These are phyloP conservation scores for Albula goreensis DNA, from an alignment of 2,113 vertebrate genomes.

Conservation along the genomic window DNA sequence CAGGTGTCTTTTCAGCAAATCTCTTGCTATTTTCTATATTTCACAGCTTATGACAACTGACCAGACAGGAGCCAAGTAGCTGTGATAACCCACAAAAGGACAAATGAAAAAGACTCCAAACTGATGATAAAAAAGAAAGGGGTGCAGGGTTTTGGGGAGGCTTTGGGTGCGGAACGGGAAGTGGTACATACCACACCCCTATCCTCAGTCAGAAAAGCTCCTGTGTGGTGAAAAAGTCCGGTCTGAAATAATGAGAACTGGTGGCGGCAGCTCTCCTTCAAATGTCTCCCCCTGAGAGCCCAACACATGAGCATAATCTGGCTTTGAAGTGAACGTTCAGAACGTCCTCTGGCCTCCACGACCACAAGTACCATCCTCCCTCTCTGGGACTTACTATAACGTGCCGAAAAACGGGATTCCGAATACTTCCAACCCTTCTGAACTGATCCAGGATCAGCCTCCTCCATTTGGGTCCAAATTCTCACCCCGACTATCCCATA, in stretches of 20 bases:
- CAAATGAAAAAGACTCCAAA: neutral
- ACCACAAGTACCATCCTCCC: conserved; percentile 63
- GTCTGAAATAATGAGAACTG: conserved; percentile 68
- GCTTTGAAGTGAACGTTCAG: conserved; percentile 76
- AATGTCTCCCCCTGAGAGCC: conserved; percentile 73
- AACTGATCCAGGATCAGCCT: neutral
- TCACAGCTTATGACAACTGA: neutral
- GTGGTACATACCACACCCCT: neutral
- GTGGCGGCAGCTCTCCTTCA: conserved; percentile 72
- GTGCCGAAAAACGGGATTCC: conserved; percentile 50
- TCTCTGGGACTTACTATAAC: conserved; percentile 66
- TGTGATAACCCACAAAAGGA: neutral
- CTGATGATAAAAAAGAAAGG: neutral
- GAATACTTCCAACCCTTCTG: neutral
- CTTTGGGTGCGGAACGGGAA: conserved; percentile 12
- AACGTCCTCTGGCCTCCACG: conserved; percentile 69
- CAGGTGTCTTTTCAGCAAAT: conserved; percentile 83
- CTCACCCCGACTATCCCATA: neutral
- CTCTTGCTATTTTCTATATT: conserved; percentile 65
- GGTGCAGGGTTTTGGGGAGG: neutral
- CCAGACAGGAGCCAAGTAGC: neutral
- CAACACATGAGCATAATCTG: conserved; percentile 70
- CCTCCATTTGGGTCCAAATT: neutral
- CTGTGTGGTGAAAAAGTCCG: conserved; percentile 62
- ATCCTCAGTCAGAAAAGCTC: conserved; percentile 46